Base-by-base conservation (phyloP, 2,113 vertebrate species). In the Siniperca knerii region DNA sequence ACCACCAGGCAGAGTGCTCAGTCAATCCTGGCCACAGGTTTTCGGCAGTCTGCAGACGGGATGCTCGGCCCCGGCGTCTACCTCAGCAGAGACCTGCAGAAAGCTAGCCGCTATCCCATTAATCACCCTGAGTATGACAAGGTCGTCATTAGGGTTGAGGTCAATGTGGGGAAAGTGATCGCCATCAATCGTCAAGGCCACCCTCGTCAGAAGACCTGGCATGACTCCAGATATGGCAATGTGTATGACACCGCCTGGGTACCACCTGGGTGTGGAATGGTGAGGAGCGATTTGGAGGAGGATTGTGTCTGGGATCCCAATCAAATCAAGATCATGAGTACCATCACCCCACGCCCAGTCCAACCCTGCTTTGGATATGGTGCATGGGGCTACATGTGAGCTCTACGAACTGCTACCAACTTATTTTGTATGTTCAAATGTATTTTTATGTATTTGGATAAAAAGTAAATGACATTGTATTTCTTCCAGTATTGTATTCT, bases 31-130 rank as follows among this genome's bases (percentile, higher is more conserved):
- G 0, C 0, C 0, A 0, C 0, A 0, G 93, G 95, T 0, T 95
- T 96, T 44, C 0, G 0, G 0, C 77, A 0, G 16, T 96, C 95
- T 2, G 0, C 0, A 0, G 16, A 0, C 0, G 95, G 95, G 64
- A 94, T 95, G 93, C 93, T 96, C 0, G 95, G 94, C 18, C 79
- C 0, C 0, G 94, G 95, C 0, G 86, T 96, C 6, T 96, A 96
- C 52, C 87, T 95, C 50, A 95, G 93, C 88, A 86, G 92, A 20
- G 93, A 93, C 85, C 68, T 87, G 46, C 0, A 89, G 8, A 96
- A 95, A 82, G 96, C 95, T 0, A 81, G 72, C 0, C 75, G 77
- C 0, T 96, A 96, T 68, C 95, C 96, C 11, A 1, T 90, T 0
- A 0, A 0, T 0, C 8, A 54, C 0, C 42, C 60, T 4, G 69